A percentile compares a stretch with the other conserved stretches of the same genome.
Conservation (phyloP, 2,113 vertebrate species). For the Zootoca vivipara region DNA sequence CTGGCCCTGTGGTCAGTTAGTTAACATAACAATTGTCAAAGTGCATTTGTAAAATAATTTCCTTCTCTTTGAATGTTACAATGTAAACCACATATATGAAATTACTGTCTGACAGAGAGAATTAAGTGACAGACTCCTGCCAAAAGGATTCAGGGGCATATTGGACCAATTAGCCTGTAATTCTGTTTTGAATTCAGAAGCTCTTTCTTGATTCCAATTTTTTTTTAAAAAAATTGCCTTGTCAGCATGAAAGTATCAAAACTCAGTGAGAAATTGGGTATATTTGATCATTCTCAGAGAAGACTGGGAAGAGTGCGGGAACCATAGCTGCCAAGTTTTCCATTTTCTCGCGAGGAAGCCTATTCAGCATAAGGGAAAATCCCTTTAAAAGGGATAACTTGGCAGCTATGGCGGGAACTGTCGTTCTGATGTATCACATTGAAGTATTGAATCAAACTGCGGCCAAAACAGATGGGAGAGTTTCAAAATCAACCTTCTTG, state of each 20-base stretch:
- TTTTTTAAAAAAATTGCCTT: conserved; percentile 7
- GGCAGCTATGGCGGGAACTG: background rate
- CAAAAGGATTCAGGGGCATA: background rate
- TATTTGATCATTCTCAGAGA: background rate
- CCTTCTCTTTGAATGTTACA: background rate
- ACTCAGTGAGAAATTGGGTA: background rate
- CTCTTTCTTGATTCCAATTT: background rate
- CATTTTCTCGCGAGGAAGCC: too few species aligned
- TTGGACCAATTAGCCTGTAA: background rate
- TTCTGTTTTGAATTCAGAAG: conserved; percentile 20
- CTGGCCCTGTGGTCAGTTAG: background rate
- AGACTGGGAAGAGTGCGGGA: background rate
- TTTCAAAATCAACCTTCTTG: conserved; percentile 8
- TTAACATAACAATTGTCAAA: background rate
- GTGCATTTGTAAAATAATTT: conserved; percentile 15
- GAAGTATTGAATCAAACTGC: background rate
- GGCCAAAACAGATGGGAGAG: conserved; percentile 1
- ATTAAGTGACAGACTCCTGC: background rate
- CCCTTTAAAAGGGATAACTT: too few species aligned
- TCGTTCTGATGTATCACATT: background rate
- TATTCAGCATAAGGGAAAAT: too few species aligned
- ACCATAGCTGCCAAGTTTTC: too few species aligned
- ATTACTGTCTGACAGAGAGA: background rate
- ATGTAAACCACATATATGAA: background rate
- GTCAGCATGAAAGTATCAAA: background rate